phyloP scores from a whole-genome alignment of 2,888 invertebrate species.

The Micoletzkya japonica region DNA sequence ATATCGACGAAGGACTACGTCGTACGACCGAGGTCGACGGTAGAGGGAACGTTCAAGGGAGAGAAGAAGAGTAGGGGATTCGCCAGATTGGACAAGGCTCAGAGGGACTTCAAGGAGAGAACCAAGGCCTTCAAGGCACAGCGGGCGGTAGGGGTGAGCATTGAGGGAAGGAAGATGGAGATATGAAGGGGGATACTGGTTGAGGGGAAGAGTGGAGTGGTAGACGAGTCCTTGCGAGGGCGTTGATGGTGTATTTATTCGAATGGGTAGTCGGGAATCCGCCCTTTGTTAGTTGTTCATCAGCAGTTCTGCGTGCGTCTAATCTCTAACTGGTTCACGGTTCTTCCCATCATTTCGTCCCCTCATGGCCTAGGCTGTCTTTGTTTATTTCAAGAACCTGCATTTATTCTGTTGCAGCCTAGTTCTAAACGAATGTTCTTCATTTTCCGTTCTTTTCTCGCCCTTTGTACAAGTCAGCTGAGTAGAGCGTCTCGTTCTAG shows the following conservation, averaged over 20 bases:
- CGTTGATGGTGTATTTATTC: neutral
- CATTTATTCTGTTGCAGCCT: too few relatives aligned
- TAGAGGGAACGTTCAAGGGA: conserved; percentile 54
- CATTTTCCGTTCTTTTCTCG: too few relatives aligned
- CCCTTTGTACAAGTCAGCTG: too few relatives aligned
- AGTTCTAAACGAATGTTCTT: too few relatives aligned
- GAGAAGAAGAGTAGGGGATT: conserved; percentile 41
- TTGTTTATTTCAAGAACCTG: too few relatives aligned
- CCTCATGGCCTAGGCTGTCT: too few relatives aligned
- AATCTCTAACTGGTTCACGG: too few relatives aligned
- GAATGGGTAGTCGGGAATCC: too few relatives aligned
- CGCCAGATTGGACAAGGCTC: conserved; percentile 47
- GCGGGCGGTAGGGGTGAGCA: conserved; percentile 53
- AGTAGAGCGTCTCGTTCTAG: too few relatives aligned
- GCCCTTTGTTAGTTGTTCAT: too few relatives aligned
- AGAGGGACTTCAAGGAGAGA: conserved; percentile 58
- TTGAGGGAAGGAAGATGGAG: conserved; percentile 59
- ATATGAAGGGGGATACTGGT: conserved; percentile 38
- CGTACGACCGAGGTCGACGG: conserved; percentile 75
- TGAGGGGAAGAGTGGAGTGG: neutral
- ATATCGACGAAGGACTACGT: conserved; percentile 97
- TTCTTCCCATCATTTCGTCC: too few relatives aligned
- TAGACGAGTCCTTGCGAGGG: neutral
- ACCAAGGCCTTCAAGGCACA: conserved; percentile 50
- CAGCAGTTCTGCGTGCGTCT: too few relatives aligned